Conservation (phyloP, 2,113 vertebrate genomes). For the Suricata suricatta region DNA sequence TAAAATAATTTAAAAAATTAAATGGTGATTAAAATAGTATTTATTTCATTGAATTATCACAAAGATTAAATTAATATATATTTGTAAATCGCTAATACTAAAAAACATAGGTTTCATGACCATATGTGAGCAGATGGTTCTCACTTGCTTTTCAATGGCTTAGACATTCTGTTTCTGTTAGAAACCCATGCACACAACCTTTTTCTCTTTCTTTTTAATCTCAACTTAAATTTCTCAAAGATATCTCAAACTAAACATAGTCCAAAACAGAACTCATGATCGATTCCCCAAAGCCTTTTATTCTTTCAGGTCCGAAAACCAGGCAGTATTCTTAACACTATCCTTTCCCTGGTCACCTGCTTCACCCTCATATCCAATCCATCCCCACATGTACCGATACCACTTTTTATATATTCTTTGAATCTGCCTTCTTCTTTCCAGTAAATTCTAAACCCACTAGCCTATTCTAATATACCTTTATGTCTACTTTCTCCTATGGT, state of each 20-base stretch:
- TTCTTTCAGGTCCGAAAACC: not conserved
- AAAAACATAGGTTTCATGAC: not conserved
- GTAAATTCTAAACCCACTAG: not conserved
- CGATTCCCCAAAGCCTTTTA: not conserved
- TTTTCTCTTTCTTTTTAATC: not conserved
- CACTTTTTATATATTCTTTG: not conserved
- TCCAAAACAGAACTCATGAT: not conserved
- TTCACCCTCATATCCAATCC: not conserved
- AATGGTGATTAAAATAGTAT: not conserved
- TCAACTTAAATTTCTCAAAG: not conserved
- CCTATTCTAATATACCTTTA: not conserved
- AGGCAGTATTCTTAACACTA: not conserved
- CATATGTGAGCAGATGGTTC: not conserved
- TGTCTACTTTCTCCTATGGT: not conserved
- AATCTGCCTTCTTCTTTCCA: not conserved
- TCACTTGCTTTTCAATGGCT: not conserved
- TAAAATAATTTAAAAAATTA: not conserved
- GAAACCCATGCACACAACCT: not conserved
- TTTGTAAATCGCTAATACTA: not conserved
- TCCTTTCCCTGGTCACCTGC: not conserved
- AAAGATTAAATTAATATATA: not conserved
- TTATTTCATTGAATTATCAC: not conserved
- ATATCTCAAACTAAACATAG: not conserved
- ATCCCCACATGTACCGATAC: not conserved
- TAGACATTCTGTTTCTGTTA: not conserved